Percentiles rank a stretch among this genome's conserved stretches.
Conservation (phyloP, 1,140 invertebrate species). For the Scaptomyza pallida region DNA sequence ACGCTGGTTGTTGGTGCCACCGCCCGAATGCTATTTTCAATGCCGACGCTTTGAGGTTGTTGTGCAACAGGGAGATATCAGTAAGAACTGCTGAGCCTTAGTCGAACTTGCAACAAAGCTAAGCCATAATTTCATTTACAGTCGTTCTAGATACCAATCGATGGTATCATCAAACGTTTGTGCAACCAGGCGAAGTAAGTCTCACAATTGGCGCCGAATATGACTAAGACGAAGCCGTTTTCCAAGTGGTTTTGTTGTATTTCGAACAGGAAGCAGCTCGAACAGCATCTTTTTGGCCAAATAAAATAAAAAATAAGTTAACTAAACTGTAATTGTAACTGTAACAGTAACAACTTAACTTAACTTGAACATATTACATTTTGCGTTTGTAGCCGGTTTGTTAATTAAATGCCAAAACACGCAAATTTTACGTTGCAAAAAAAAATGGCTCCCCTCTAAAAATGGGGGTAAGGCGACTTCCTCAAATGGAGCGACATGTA, state of each 20-base stretch:
- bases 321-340: constrained; percentile 48
- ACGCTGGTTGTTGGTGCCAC: constrained; percentile 93
- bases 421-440: constrained; percentile 65
- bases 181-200: constrained; percentile 94
- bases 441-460: constrained; percentile 56
- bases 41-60: constrained; percentile 89
- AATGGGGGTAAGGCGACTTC: constrained; percentile 57
- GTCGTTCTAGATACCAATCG: constrained; percentile 96
- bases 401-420: constrained; percentile 75
- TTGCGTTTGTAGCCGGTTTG: constrained; percentile 65
- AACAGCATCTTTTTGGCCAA: constrained; percentile 41
- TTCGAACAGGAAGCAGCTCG: constrained; percentile 49
- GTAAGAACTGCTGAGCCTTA: constrained; percentile 85
- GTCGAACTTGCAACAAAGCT: not conserved
- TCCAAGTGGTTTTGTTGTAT: constrained; percentile 27
- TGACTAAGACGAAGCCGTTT: constrained; percentile 86
- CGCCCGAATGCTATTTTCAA: constrained; percentile 93
- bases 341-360: constrained; percentile 64
- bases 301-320: constrained; percentile 36
- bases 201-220: constrained; percentile 98
- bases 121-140: constrained; percentile 84
- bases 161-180: constrained; percentile 96
- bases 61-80: constrained; percentile 94
- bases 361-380: constrained; percentile 60
- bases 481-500: constrained; percentile 72